Base-by-base conservation (phyloP, 2,888 invertebrate genomes). In the Pterostichus niger region DNA sequence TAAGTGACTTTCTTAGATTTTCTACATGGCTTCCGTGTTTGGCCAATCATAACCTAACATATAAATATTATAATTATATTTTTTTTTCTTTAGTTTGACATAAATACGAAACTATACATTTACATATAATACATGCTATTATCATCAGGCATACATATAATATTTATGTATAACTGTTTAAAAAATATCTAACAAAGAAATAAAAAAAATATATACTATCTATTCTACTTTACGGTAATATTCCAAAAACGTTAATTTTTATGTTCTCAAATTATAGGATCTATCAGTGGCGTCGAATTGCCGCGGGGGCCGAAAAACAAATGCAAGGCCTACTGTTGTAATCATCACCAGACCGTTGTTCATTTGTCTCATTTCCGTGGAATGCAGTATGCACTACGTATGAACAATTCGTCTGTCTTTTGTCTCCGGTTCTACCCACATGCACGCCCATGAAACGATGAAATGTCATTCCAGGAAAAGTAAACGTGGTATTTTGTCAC, bases 61-160 rank as follows among this genome's bases (percentile, higher is more conserved):
- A 61, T 33, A 61, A 61, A 61, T 61, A 61, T 61, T 61, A 33
- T 61, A 33, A 61, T 61, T 61, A 61, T 13, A 9, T 0, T 11
- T 61, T 11, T 61, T 33, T 61, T 33, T 61, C 31, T 15, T 13
- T 56, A 61, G 11, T 61, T 33, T 61, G 33, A 61, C 33, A 61
- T 31, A 61, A 31, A 61, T 61, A 33, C 35, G 31, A 1, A 31
- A 33, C 61, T 61, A 24, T 10, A 1, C 13, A 61, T 61, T 61
- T 61, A 61, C 61, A 61, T 61, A 33, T 33, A 61, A 61, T 61
- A 11, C 17, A 56, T 61, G n/a, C 10, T 61, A 61, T 61, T 61
- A 61, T 33, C 59, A 13, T 13, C 10, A 5, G 52, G 10, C 24
- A 24, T 13, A 61, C 3, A 33, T 61, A 1, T 61, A 59, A 59